A percentile compares a stretch with the other conserved stretches of the same genome.
These are phyloP conservation scores for Muscina levida DNA, from an alignment of 2,888 invertebrate genomes.

Conservation along the genomic window DNA sequence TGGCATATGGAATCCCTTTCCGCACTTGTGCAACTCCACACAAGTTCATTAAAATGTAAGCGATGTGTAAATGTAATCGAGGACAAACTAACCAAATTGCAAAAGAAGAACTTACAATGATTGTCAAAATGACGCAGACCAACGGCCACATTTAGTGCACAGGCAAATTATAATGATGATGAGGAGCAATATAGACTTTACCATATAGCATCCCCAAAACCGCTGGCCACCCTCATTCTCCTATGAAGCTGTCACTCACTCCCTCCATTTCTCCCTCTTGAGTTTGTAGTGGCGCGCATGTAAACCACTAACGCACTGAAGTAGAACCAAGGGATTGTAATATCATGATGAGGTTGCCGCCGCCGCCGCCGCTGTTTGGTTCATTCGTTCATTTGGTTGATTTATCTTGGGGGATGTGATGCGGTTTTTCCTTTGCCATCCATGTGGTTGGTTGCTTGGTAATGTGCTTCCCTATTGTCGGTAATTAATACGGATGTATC, in stretches of 20 bases:
- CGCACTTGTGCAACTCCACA: neutral
- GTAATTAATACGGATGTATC: slow-evolving; percentile 25
- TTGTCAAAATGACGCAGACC: slow-evolving; percentile 48
- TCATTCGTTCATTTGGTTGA: too few species aligned
- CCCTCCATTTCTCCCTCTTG: too few species aligned
- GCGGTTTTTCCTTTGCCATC: neutral
- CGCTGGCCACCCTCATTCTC: slow-evolving; percentile 39
- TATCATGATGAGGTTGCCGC: neutral
- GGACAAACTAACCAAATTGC: neutral
- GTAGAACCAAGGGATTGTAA: neutral
- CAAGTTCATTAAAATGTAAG: slow-evolving; percentile 26
- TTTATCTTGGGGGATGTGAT: neutral
- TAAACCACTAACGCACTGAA: neutral
- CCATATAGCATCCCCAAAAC: neutral
- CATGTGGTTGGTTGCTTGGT: slow-evolving; percentile 12
- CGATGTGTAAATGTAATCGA: neutral
- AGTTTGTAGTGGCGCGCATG: too few species aligned
- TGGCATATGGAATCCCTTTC: neutral
- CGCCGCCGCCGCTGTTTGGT: neutral
- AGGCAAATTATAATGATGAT: slow-evolving; percentile 43
- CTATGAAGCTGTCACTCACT: neutral
- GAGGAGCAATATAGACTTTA: slow-evolving; percentile 38
- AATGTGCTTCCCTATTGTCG: neutral
- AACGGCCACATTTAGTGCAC: slow-evolving; percentile 37
- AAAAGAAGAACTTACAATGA: slow-evolving; percentile 30